Percentiles rank a stretch among this genome's conserved stretches.
Evolutionary conservation across 2,888 invertebrate genomes (phyloP).

Genomic region (Rotaria socialis): DNA sequence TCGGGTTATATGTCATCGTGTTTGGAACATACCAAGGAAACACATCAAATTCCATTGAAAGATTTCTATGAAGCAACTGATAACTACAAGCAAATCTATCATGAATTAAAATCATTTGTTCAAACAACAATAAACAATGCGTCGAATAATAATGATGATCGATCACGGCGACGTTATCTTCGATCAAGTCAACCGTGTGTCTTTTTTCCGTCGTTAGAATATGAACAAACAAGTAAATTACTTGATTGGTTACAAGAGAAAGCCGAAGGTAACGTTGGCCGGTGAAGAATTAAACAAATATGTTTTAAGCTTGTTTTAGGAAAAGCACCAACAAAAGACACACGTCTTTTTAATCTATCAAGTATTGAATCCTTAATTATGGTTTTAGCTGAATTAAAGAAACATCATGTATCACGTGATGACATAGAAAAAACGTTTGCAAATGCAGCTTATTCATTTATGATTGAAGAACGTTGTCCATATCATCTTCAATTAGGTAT

Average conservation of each 20-base stretch:
- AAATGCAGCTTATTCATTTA: constrained; percentile 6
- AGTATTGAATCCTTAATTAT: constrained; percentile 34
- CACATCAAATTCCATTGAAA: neutral
- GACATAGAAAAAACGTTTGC: constrained; percentile 1
- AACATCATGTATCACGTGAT: neutral
- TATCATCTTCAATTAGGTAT: neutral
- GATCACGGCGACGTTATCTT: neutral
- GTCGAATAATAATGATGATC: neutral
- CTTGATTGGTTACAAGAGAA: constrained; percentile 23
- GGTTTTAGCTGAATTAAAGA: neutral
- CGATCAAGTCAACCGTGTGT: neutral
- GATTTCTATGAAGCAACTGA: neutral
- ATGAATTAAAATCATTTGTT: constrained; percentile 22
- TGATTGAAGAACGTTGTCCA: constrained; percentile 13
- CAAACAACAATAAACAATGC: neutral
- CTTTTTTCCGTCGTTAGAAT: neutral
- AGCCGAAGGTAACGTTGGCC: neutral
- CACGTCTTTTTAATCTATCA: neutral
- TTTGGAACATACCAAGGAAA: neutral
- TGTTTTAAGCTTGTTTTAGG: neutral
- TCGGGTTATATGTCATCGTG: neutral
- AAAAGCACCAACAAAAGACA: neutral
- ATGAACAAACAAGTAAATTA: constrained; percentile 1
- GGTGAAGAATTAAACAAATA: no score
- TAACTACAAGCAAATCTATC: neutral